phyloP scores from a whole-genome alignment of 2,797 vertebrate species.

The Chaenodraco wilsoni region DNA sequence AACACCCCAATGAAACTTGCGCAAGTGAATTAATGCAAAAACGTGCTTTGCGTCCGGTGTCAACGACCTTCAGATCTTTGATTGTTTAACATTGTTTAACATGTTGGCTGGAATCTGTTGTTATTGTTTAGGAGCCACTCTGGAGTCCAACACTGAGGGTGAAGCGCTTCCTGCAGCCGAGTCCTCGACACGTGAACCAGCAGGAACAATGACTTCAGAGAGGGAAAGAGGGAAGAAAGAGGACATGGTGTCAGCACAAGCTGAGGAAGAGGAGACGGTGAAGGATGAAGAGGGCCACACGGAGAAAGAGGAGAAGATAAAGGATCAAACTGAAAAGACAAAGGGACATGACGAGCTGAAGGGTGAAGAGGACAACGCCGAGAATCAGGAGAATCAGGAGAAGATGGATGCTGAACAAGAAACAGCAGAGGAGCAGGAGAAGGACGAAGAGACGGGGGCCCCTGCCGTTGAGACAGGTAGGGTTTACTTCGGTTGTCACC shows the following conservation, averaged over 20 bases:
- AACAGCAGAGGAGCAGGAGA: not conserved
- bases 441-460: not conserved
- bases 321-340: not conserved
- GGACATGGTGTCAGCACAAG: not conserved
- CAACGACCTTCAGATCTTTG: not conserved
- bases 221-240: not conserved
- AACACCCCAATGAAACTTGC: too few species aligned
- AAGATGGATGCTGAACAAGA: not conserved
- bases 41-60: too few species aligned
- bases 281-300: not conserved
- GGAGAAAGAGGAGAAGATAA: not conserved
- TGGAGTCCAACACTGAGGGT: not conserved
- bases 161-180: not conserved
- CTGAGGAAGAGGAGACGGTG: not conserved
- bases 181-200: not conserved
- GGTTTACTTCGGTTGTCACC: not conserved
- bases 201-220: not conserved
- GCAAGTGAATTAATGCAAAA: too few species aligned
- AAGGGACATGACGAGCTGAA: conserved; percentile 4
- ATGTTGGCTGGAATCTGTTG: not conserved
- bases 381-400: conserved; percentile 15
- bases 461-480: conserved; percentile 21
- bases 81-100: not conserved
- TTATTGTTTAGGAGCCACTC: conserved; percentile 14
- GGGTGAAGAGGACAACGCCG: not conserved